Evolutionary conservation across 2,888 invertebrate genomes (phyloP).

Genomic region (Phania funesta): DNA sequence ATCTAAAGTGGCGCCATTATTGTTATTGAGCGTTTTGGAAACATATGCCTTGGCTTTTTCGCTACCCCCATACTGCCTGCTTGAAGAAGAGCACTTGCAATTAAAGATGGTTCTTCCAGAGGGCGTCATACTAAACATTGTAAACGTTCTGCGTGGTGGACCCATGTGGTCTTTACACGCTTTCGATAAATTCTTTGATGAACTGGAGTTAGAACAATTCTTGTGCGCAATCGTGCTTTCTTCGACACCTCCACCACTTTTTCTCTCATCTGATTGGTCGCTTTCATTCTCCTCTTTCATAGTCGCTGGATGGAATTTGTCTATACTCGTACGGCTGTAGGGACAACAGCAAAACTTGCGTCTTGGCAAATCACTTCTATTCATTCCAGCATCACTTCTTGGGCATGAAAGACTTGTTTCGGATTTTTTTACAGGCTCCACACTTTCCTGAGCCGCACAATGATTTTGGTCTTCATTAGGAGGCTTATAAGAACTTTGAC

Average conservation of each 20-base stretch:
- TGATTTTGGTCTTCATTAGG: no score
- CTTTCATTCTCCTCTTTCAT: no score
- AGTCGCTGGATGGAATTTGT: no score
- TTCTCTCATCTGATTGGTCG: not conserved
- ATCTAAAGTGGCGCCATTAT: not conserved
- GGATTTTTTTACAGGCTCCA: no score
- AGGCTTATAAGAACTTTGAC: no score
- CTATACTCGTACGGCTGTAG: no score
- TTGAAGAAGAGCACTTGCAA: not conserved
- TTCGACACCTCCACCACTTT: slow-evolving; percentile 4
- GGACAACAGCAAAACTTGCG: not conserved
- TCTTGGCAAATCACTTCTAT: not conserved
- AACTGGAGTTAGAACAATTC: no score
- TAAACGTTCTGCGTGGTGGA: not conserved
- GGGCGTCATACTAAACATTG: not conserved
- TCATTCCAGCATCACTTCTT: no score
- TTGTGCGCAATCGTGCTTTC: no score
- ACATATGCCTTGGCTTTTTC: not conserved
- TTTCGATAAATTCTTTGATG: no score
- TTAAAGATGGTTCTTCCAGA: not conserved
- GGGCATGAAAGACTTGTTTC: no score
- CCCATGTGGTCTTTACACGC: not conserved
- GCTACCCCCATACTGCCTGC: not conserved
- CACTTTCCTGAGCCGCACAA: no score
- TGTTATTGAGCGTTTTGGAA: not conserved